Percentiles rank a stretch among this genome's conserved stretches.
phyloP scores from a whole-genome alignment of 2,797 vertebrate genomes.

The Aeoliscus strigatus region DNA sequence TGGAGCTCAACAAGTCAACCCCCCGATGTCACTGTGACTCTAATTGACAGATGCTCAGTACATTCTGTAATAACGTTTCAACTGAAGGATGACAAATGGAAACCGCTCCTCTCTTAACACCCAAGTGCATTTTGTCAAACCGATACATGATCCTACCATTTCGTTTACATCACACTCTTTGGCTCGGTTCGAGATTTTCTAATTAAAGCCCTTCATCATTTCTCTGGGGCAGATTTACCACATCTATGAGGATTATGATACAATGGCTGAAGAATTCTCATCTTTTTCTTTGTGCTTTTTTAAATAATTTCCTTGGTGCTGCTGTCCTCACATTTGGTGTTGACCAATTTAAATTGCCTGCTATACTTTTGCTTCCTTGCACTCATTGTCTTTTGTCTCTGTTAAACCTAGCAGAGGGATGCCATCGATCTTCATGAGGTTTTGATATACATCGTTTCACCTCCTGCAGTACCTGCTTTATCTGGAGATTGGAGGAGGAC shows the following conservation, averaged over 20 bases:
- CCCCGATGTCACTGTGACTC: slow-evolving; percentile 1
- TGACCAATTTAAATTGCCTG: slow-evolving; percentile 62
- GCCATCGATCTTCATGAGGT: slow-evolving; percentile 88
- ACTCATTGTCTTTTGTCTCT: slow-evolving; percentile 67
- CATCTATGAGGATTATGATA: slow-evolving; percentile 47
- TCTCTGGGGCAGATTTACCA: slow-evolving; percentile 71
- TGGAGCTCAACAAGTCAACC: not conserved
- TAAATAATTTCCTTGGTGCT: slow-evolving; percentile 44
- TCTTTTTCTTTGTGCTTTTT: slow-evolving; percentile 41
- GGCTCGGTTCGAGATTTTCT: slow-evolving; percentile 57
- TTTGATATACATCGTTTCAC: slow-evolving; percentile 84
- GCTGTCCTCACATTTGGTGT: slow-evolving; percentile 53
- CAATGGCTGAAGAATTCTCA: slow-evolving; percentile 43
- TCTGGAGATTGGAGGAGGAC: slow-evolving; percentile 75
- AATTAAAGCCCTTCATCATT: slow-evolving; percentile 61
- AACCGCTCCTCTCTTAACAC: slow-evolving; percentile 17
- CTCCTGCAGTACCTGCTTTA: slow-evolving; percentile 78
- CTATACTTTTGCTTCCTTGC: slow-evolving; percentile 40
- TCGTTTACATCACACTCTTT: no score
- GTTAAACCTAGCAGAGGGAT: slow-evolving; percentile 72
- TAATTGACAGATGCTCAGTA: slow-evolving; percentile 12
- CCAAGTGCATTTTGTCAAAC: slow-evolving; percentile 48
- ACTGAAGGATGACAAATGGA: slow-evolving; percentile 26
- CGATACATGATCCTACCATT: slow-evolving; percentile 56
- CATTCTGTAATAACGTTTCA: slow-evolving; percentile 13